Base-by-base conservation (phyloP, 2,888 invertebrate genomes). In the Tetheella fluctuosa region DNA sequence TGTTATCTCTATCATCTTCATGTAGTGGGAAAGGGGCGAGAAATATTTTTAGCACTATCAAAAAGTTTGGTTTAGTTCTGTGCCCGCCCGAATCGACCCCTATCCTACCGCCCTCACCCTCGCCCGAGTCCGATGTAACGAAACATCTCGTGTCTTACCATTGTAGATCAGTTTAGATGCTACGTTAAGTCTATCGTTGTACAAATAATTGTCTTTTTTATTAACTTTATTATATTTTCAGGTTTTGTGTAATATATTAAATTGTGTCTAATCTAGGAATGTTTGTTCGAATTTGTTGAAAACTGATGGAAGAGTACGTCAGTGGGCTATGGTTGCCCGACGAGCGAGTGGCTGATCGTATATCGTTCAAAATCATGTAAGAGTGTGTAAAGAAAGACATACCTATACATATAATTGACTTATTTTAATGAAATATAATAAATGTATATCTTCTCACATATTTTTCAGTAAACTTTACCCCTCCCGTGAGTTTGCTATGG, bases 141-240 rank as follows among this genome's bases (percentile, higher is more conserved):
- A n/a, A 30, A 30, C 30, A 30, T 57, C 25, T 34, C 57, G 53
- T 59, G 34, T 8, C 54, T 15, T 37, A 57, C 57, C 39, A 34
- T 57, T 61, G 15, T 23, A 63, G 2, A 37, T 37, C 13, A 15
- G 63, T 68, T 65, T 69, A 65, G 69, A 76, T 71, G 68, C 73
- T 70, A 72, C 62, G 62, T 69, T 69, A 69, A 30, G 30, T 30
- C 7, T 1, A 70, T 68, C 66, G 71, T 78, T 83, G 82, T 84
- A 81, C 82, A 80, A 83, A 76, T 79, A 74, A 76, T 71, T 66
- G 73, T 74, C 64, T 75, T 69, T 72, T 66, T 61, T 66, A 64
- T 66, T 74, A 64, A 72, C 62, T 70, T 71, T 72, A 68, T 67
- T 68, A 77, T 79, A 74, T 76, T 71, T 59, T 65, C 67, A 62